Base-by-base conservation (phyloP, 2,888 invertebrate species). In the Carcina quercana region DNA sequence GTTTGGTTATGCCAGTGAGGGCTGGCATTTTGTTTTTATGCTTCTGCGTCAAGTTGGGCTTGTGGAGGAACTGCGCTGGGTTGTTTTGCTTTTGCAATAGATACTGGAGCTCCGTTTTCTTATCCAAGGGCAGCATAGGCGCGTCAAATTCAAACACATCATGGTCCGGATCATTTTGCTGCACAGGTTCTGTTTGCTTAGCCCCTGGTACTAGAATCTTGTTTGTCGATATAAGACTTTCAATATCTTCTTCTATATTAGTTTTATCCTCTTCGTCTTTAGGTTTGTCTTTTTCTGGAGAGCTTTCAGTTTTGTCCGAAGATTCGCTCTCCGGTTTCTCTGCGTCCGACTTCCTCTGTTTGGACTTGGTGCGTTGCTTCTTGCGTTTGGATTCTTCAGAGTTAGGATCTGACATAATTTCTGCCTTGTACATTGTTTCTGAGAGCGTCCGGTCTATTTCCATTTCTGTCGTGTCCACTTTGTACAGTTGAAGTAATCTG, bases 191-290 rank as follows among this genome's bases (percentile, higher is more conserved):
- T 0, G 55, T 33, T 13, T 69, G 68, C 0, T 45, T 40, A 0
- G 78, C 75, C n/a, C 65, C 70, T 0, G 82, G 80, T 0, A 82
- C 80, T 6, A 69, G 46, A 17, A 85, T 85, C 50, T 82, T 85
- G 39, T 85, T 85, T 0, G 84, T 79, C 0, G 85, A 85, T 30
- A 85, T 85, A 2, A 85, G 66, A 31, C 79, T 80, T 43, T 85
- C 85, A 1, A 85, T 85, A 30, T 85, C 85, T 53, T 85, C 84
- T 45, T 82, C 84, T 25, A 66, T 13, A 42, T 42, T 42, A 4
- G 34, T 30, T 15, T 39, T 36, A 6, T 39, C 37, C 27, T 53
- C 17, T 8, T 39, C 37, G 28, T 52, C 22, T 13, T 59, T 59
- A 2, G 43, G 38, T 21, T 70, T 70, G 2, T 66, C 65, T 29